A percentile compares a stretch with the other conserved stretches of the same genome.
Conservation (phyloP, 2,113 vertebrate genomes). For the Lampris incognitus region DNA sequence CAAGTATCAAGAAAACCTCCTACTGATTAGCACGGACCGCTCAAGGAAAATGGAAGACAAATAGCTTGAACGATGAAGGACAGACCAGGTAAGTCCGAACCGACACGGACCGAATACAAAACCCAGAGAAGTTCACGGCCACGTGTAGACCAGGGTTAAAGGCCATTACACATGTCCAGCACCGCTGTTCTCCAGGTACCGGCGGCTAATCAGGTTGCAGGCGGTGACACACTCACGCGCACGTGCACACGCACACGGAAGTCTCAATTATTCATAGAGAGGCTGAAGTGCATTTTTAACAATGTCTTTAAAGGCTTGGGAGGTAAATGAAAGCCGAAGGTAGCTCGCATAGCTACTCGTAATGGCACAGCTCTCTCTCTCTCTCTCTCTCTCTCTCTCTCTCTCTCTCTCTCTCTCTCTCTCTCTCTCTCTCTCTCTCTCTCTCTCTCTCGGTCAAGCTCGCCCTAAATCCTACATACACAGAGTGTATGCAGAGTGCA, state of each 20-base stretch:
- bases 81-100: too few species aligned
- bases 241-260: constrained; percentile 51
- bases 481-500: not conserved
- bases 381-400: constrained; percentile 5
- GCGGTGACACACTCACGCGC: constrained; percentile 37
- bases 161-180: constrained; percentile 42
- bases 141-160: constrained; percentile 32
- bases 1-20: too few species aligned
- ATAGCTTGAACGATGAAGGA: too few species aligned
- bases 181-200: constrained; percentile 23
- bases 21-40: too few species aligned
- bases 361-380: constrained; percentile 37
- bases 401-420: not conserved
- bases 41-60: too few species aligned
- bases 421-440: too few species aligned
- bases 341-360: constrained; percentile 54
- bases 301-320: constrained; percentile 59
- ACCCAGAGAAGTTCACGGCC: too few species aligned
- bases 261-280: constrained; percentile 68
- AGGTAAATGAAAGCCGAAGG: constrained; percentile 36
- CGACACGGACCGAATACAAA: too few species aligned
- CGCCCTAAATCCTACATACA: too few species aligned
- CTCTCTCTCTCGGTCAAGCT: not conserved
- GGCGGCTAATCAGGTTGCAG: constrained; percentile 3
- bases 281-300: constrained; percentile 63